Evolutionary conservation across 2,113 vertebrate genomes (phyloP).

Genomic region (Phrynosoma blainvillii): DNA sequence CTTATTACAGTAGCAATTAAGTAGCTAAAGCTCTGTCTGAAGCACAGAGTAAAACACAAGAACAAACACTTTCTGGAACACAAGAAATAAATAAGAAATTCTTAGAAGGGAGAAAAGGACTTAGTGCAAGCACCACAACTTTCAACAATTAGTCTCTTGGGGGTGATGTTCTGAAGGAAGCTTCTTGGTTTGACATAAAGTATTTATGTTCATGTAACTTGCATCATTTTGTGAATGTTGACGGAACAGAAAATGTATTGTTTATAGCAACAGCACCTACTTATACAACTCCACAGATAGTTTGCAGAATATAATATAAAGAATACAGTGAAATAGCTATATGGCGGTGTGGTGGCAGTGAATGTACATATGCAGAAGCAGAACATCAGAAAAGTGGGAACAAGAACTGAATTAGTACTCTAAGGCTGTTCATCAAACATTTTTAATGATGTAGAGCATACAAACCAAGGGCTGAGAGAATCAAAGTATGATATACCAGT

Average conservation of each 20-base stretch:
- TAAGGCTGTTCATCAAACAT: too few species aligned
- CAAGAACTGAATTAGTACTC: neutral
- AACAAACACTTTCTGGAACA: slow-evolving; percentile 27
- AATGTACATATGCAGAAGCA: neutral
- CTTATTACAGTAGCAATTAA: neutral
- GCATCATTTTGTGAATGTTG: neutral
- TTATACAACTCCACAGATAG: rapidly evolving
- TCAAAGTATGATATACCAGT: neutral
- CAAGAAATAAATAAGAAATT: slow-evolving; percentile 9
- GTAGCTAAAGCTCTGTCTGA: neutral
- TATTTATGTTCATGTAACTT: slow-evolving; percentile 14
- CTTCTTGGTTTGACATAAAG: slow-evolving; percentile 8
- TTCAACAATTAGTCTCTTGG: slow-evolving; percentile 3
- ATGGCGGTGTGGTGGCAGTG: neutral
- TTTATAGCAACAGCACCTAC: slow-evolving; percentile 1
- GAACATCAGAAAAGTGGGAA: neutral
- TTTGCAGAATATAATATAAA: slow-evolving; percentile 20
- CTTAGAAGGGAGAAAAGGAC: neutral
- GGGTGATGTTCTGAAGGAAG: slow-evolving; percentile 2
- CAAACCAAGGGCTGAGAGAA: neutral
- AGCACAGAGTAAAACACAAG: neutral
- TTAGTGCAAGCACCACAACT: neutral
- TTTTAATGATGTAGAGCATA: neutral
- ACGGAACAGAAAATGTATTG: neutral
- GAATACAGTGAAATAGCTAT: neutral